phyloP scores from a whole-genome alignment of 2,888 invertebrate species.

The Mimas tiliae region DNA sequence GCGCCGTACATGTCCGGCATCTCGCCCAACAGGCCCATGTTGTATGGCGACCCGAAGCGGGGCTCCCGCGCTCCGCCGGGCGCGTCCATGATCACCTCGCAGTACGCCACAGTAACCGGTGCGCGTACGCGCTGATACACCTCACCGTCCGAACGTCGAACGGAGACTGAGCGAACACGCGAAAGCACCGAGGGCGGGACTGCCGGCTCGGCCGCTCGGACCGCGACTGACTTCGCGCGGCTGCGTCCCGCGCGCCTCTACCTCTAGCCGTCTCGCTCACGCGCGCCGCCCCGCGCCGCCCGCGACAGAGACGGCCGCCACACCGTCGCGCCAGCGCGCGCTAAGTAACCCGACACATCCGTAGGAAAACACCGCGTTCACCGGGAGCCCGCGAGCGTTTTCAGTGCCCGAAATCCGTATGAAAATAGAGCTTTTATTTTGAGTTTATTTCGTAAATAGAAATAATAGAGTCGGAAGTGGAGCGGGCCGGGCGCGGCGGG shows the following conservation, averaged over 20 bases:
- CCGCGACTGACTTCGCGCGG: constrained; percentile 84
- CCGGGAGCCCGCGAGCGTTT: constrained; percentile 78
- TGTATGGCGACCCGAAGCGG: constrained; percentile 95
- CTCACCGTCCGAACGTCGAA: constrained; percentile 82
- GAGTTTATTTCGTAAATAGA: constrained; percentile 85
- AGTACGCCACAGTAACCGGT: constrained; percentile 85
- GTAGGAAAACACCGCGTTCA: constrained; percentile 68
- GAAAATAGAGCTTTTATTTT: constrained; percentile 84
- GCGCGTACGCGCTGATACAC: constrained; percentile 80
- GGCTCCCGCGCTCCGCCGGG: constrained; percentile 95
- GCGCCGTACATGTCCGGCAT: constrained; percentile 91
- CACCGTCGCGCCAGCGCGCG: constrained; percentile 38
- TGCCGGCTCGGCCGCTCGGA: constrained; percentile 85
- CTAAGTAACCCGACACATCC: constrained; percentile 83
- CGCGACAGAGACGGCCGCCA: constrained; percentile 63
- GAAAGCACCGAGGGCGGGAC: constrained; percentile 82
- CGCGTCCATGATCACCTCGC: constrained; percentile 91
- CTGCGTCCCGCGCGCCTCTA: constrained; percentile 74
- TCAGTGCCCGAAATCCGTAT: constrained; percentile 81
- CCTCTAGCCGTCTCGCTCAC: constrained; percentile 73
- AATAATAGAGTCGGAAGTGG: constrained; percentile 83
- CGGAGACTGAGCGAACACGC: constrained; percentile 84
- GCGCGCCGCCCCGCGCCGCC: constrained; percentile 42
- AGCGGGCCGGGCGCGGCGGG: constrained; percentile 71
- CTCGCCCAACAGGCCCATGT: constrained; percentile 93